Base-by-base conservation (phyloP, 2,797 vertebrate species). In the Macropus fuliginosus region DNA sequence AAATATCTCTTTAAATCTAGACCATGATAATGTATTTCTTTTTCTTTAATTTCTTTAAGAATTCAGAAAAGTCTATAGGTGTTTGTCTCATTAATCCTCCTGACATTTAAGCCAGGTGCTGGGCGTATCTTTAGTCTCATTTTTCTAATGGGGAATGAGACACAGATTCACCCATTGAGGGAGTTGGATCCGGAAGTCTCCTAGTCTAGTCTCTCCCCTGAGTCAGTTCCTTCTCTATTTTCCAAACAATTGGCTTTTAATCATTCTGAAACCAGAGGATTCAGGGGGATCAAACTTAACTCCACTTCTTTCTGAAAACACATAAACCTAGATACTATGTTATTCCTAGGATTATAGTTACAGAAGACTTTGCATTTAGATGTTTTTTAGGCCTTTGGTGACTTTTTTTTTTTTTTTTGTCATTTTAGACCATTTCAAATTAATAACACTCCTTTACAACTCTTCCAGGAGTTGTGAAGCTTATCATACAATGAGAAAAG, bases 11-110 rank as follows among this genome's bases (percentile, higher is more conserved):
- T 94, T 40, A 90, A 92, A 96, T 91, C 92, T 81, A 92, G 91
- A 91, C 91, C 87, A 94, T 55, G 92, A 95, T 94, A 97, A 97
- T 74, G 87, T 56, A 50, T 57, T 95, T 95, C 95, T 97, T 96
- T 91, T 95, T 91, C 96, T 96, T 94, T 97, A 97, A 97, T 97
- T 95, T 95, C 50, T 0, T 96, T 92, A 95, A 93, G 95, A 98
- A 97, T 97, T 94, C 91, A 95, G 91, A 95, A 91, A 94, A 92
- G 90, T 94, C 40, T 50, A 91, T 95, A 95, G 4, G 0, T n/a
- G 93, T 95, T 98, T 95, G 92, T 97, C 96, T 97, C 95, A 81
- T 95, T 97, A 98, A 97, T 97, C 94, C 94, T 81, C 28, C 18
- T 5, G 93, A 94, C 91, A 96, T 94, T 93, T 55, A 62, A 97